These are phyloP conservation scores for Cyclargus thomasi DNA, from an alignment of 1,140 invertebrate genomes.

Conservation along the genomic window DNA sequence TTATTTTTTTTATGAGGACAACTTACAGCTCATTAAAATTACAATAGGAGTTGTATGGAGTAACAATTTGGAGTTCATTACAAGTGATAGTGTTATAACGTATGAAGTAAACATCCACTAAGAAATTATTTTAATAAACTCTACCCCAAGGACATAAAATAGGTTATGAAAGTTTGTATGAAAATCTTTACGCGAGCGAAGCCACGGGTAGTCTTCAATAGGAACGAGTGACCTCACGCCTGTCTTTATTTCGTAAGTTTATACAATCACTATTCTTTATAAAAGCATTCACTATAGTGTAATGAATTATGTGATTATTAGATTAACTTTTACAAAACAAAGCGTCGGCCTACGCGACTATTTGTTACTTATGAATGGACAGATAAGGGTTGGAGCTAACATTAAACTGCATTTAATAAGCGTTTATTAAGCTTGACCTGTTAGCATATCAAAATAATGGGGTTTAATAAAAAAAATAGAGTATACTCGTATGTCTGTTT, in stretches of 20 bases:
- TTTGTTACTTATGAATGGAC: slow-evolving; percentile 56
- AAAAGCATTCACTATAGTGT: neutral
- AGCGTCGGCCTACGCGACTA: slow-evolving; percentile 48
- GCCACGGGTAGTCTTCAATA: too few relatives aligned
- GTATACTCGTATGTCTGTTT: too few relatives aligned
- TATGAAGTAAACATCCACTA: too few relatives aligned
- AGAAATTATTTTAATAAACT: too few relatives aligned
- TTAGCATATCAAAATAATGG: neutral
- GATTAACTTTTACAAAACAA: slow-evolving; percentile 34
- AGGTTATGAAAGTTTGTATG: too few relatives aligned
- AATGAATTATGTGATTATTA: slow-evolving; percentile 1
- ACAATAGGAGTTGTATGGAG: too few relatives aligned
- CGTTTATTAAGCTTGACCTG: neutral
- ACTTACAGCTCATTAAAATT: too few relatives aligned
- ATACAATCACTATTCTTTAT: neutral
- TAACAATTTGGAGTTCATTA: too few relatives aligned
- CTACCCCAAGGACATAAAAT: too few relatives aligned
- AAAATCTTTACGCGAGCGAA: too few relatives aligned
- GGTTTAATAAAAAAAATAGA: neutral
- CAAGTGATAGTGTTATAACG: too few relatives aligned
- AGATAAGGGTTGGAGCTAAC: neutral
- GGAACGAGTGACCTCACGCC: neutral
- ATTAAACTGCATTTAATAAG: neutral
- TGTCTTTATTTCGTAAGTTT: neutral
- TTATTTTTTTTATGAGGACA: too few relatives aligned